phyloP scores from a whole-genome alignment of 2,113 vertebrate genomes.

The Antechinus stuartii region DNA sequence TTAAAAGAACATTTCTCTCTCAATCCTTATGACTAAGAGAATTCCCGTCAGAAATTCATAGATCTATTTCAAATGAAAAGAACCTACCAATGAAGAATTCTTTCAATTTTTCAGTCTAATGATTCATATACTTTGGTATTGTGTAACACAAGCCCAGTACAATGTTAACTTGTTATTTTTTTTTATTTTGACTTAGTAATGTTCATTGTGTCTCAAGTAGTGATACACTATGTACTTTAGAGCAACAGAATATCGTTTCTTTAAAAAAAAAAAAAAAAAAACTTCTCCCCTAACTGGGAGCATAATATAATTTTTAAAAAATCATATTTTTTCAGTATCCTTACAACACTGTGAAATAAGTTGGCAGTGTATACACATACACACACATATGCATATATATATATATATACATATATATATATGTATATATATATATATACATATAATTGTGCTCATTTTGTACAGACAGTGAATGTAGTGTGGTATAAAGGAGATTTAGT shows the following conservation, averaged over 20 bases:
- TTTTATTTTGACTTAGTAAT: background rate
- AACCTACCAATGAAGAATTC: background rate
- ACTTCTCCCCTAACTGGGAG: background rate
- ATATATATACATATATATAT: no score
- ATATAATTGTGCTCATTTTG: background rate
- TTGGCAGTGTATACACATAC: background rate
- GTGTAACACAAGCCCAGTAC: background rate
- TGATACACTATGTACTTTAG: background rate
- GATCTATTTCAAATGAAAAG: background rate
- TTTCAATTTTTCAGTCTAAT: background rate
- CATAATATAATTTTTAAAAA: background rate
- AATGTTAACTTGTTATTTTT: background rate
- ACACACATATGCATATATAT: no score
- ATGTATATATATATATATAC: no score
- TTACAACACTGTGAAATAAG: background rate
- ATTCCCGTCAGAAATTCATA: background rate
- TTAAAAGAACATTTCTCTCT: background rate
- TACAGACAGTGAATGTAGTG: background rate
- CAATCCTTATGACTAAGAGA: background rate
- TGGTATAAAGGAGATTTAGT: background rate
- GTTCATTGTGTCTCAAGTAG: background rate
- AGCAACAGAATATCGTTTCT: background rate
- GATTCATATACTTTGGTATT: background rate
- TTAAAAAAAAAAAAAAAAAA: background rate
- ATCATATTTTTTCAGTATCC: background rate